Conservation (phyloP, 2,797 vertebrate species). For the Protosalanx chinensis region DNA sequence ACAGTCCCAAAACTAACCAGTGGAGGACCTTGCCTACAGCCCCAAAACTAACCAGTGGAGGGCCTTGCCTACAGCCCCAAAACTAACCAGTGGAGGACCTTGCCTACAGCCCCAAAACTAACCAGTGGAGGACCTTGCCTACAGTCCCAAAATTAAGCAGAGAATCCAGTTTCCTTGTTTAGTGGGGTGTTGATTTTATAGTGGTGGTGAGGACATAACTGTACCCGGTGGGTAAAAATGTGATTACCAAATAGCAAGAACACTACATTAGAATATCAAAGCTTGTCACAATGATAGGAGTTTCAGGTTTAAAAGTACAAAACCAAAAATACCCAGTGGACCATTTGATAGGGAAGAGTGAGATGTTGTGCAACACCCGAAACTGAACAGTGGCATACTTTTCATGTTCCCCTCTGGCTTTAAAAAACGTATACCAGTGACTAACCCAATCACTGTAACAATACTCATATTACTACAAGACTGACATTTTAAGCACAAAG, state of each 20-base stretch:
- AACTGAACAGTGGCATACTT: constrained; percentile 2
- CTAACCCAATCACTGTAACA: background rate
- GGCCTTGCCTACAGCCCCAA: no score
- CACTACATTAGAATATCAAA: background rate
- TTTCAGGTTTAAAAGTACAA: background rate
- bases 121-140: no score
- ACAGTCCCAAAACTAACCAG: background rate
- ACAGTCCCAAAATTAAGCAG: background rate
- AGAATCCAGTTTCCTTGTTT: background rate
- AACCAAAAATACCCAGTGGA: no score
- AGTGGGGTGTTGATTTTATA: background rate
- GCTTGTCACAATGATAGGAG: background rate
- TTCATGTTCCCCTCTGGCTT: background rate
- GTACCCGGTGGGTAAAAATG: background rate
- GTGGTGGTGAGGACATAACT: background rate
- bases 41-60: background rate
- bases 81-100: no score
- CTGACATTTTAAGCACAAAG: background rate
- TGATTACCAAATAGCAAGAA: background rate
- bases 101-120: no score
- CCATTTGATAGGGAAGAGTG: background rate
- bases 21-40: background rate
- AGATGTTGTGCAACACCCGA: background rate
- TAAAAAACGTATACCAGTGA: background rate
- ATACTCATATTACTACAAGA: background rate